These are phyloP conservation scores for Mythimna albipuncta DNA, from an alignment of 2,888 invertebrate genomes.

Conservation along the genomic window DNA sequence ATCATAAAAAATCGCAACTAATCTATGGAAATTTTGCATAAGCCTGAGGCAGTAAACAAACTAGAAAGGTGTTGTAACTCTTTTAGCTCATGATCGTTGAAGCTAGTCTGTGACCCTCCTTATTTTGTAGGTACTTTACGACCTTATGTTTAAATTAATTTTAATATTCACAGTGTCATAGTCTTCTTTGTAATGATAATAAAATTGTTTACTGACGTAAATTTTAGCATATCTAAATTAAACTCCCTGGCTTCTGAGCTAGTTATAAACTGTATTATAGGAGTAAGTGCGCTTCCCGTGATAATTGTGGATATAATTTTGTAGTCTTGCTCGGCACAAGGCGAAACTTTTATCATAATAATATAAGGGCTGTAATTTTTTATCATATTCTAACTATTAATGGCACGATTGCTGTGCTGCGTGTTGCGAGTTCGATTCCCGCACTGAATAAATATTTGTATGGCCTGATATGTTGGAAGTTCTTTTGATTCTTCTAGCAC, in stretches of 20 bases:
- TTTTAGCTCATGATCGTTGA: background rate
- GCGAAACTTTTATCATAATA: background rate
- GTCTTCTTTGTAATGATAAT: background rate
- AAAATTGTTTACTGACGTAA: too few relatives aligned
- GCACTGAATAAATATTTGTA: too few relatives aligned
- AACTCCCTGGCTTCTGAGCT: too few relatives aligned
- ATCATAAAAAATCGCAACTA: background rate
- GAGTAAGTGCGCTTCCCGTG: too few relatives aligned
- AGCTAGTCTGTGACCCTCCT: background rate
- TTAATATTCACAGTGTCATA: background rate
- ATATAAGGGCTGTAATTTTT: background rate
- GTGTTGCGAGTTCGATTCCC: too few relatives aligned
- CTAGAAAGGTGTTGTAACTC: background rate
- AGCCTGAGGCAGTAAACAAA: background rate
- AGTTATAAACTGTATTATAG: too few relatives aligned
- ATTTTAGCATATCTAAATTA: too few relatives aligned
- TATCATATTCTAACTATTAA: too few relatives aligned
- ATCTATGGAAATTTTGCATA: background rate
- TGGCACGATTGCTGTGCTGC: too few relatives aligned
- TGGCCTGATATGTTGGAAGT: too few relatives aligned
- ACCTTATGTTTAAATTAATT: background rate
- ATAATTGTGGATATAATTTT: too few relatives aligned
- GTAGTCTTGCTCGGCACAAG: background rate
- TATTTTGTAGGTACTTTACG: background rate
- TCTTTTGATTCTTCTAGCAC: too few relatives aligned